Base-by-base conservation (phyloP, 1,140 invertebrate genomes). In the Metaphire vulgaris region DNA sequence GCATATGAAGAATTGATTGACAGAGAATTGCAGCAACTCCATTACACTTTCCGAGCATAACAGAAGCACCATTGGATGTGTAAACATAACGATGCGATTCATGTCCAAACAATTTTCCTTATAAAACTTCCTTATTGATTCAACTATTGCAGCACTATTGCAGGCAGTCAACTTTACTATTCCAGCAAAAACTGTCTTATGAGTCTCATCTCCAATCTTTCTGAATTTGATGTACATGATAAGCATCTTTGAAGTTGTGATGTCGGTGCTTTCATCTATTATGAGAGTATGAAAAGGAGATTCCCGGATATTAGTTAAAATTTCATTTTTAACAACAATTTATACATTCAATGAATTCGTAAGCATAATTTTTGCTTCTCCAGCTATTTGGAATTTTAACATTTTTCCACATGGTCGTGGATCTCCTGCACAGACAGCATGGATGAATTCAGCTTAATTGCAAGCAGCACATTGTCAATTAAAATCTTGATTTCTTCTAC, bases 181-280 rank as follows among this genome's bases (percentile, higher is more conserved):
- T n/a, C n/a, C n/a, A n/a, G n/a, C n/a, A n/a, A n/a, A 70, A 70
- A 70, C 69, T 14, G 69, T 70, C 28, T 70, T 70, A 31, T 70
- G 69, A 70, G 16, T 15, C n/a, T 29, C 28, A 16, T 14, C 28
- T 31, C 28, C 69, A 15, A 28, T 28, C n/a, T n/a, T n/a, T 26
- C 69, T 14, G 28, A 15, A 70, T 32, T 70, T 70, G 14, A 70
- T 70, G 28, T 31, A 70, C 14, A 70, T 70, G 28, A 70, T 70
- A 15, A 70, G 28, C 69, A 74, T 74, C 34, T 70, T 33, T 66
- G 28, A 16, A 12, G 65, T 12, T 26, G 41, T 21, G 21, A 68
- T 33, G 34, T 74, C 72, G 6, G 56, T 74, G 56, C 33, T 76
- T 73, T 76, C 69, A 64, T 76, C 69, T 28, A 76, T 30, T 31